A percentile compares a stretch with the other conserved stretches of the same genome.
phyloP scores from a whole-genome alignment of 2,113 vertebrate species.

The Oryzias curvinotus region DNA sequence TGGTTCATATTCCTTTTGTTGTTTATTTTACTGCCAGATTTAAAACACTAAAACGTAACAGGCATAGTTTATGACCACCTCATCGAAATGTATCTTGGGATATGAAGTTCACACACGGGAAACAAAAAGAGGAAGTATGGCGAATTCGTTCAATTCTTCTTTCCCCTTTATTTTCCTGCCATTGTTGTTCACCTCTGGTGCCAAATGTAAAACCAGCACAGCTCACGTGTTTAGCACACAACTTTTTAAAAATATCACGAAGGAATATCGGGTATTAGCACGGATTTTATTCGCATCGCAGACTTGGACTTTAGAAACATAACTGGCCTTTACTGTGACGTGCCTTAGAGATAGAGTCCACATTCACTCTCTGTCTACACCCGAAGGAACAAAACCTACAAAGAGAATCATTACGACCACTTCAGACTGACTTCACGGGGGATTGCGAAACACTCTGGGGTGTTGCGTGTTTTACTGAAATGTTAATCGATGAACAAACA shows the following conservation, averaged over 20 bases:
- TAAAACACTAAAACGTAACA: neutral
- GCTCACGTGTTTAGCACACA: too few relatives aligned
- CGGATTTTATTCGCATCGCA: too few relatives aligned
- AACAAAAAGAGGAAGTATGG: too few relatives aligned
- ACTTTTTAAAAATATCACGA: too few relatives aligned
- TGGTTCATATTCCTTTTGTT: neutral
- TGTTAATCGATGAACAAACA: constrained; percentile 23
- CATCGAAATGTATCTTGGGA: constrained; percentile 54
- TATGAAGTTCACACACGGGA: constrained; percentile 29
- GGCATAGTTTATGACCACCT: constrained; percentile 20
- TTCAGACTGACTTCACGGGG: neutral
- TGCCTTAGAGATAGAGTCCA: too few relatives aligned
- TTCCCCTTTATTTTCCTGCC: too few relatives aligned
- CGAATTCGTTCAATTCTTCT: too few relatives aligned
- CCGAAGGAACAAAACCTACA: neutral
- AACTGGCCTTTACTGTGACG: too few relatives aligned
- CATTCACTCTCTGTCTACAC: neutral
- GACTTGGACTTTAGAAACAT: too few relatives aligned
- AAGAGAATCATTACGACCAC: neutral
- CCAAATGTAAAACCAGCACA: too few relatives aligned
- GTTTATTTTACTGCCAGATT: neutral
- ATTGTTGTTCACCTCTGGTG: too few relatives aligned
- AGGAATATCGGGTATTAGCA: too few relatives aligned
- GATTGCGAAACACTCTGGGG: constrained; percentile 13
- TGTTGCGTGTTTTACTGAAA: constrained; percentile 9